Evolutionary conservation across 2,888 invertebrate genomes (phyloP), one percentile per base, ranked within the genome.

Genomic region (Drosophila colorata): DNA sequence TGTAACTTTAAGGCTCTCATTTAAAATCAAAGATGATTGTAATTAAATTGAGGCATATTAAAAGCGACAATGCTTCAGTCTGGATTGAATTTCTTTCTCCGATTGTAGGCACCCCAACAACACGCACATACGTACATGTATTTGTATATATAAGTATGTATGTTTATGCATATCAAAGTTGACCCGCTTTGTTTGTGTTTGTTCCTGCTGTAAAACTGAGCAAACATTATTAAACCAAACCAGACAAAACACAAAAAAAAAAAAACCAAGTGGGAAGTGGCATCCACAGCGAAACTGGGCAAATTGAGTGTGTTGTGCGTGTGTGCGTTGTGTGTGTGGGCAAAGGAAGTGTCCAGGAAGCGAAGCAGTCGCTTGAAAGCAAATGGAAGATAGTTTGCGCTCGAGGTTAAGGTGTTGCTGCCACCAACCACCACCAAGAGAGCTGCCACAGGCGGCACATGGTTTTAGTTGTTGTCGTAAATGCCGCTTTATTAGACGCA

Each of bases 131-230:
- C 1, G 11, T 4, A 31, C 4, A 13, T 4, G 33, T 9, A 8
- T 33, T 23, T 0, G 31, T 8, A 4, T 6, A 5, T 14, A 9
- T 33, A 20, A n/a, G n/a, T 14, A 46, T 41, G 28, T 40, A 14
- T n/a, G 8, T 23, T 35, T 38, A 41, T 20, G 18, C 7, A 11
- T 53, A 69, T 53, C 57, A 46, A 57, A 61, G 71, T 64, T 74
- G 69, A 78, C 73, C 69, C 69, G 63, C 71, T 51, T 77, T 69
- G 70, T 57, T 73, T 73, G 52, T 83, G 65, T 85, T 85, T 84
- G 86, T 86, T 86, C 84, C 84, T 83, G 79, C 75, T 74, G 63
- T 76, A 78, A 82, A 82, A 67, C 59, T 52, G 55, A 37, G 61
- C 68, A 85, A 85, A 84, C 79, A 84, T 64, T 71, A 72, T 74